A percentile compares a stretch with the other conserved stretches of the same genome.
Evolutionary conservation across 2,888 invertebrate genomes (phyloP).

Genomic region (Acrocera orbiculus): DNA sequence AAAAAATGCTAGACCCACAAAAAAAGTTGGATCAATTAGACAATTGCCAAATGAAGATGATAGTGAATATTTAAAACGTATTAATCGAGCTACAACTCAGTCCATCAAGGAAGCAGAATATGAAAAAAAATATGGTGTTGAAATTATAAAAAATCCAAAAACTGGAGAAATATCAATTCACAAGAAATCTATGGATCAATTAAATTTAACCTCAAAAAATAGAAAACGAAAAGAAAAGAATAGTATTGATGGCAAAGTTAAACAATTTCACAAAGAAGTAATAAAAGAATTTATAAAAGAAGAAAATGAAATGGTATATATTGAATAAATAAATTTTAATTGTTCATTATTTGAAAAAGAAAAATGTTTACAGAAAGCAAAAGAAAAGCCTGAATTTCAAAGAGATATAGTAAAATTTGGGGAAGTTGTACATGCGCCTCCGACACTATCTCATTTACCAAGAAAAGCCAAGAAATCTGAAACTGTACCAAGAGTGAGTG

Average conservation of each 20-base stretch:
- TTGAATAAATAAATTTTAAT: background rate
- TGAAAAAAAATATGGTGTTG: constrained; percentile 42
- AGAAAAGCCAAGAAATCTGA: constrained; percentile 31
- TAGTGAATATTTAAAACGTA: constrained; percentile 43
- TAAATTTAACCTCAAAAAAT: constrained; percentile 33
- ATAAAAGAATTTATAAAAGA: constrained; percentile 25
- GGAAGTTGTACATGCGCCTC: constrained; percentile 56
- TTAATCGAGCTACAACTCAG: constrained; percentile 43
- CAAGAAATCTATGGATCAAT: constrained; percentile 37
- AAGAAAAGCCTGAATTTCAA: constrained; percentile 33
- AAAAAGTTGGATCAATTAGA: constrained; percentile 36
- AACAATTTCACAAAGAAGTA: constrained; percentile 19
- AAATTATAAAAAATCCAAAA: constrained; percentile 35
- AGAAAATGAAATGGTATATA: constrained; percentile 20
- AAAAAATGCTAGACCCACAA: constrained; percentile 15
- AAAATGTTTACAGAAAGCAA: constrained; percentile 14
- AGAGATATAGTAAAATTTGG: constrained; percentile 56
- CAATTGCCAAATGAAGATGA: constrained; percentile 44
- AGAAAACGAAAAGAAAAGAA: constrained; percentile 21
- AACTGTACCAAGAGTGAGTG: constrained; percentile 28
- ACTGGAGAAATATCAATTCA: constrained; percentile 32
- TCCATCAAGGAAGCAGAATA: constrained; percentile 43
- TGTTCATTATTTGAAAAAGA: background rate
- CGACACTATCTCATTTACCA: constrained; percentile 38
- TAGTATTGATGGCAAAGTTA: constrained; percentile 24